These are phyloP conservation scores for cat (Felis catus) DNA, from an alignment of 2,113 vertebrate species.

Conservation along the genomic window DNA sequence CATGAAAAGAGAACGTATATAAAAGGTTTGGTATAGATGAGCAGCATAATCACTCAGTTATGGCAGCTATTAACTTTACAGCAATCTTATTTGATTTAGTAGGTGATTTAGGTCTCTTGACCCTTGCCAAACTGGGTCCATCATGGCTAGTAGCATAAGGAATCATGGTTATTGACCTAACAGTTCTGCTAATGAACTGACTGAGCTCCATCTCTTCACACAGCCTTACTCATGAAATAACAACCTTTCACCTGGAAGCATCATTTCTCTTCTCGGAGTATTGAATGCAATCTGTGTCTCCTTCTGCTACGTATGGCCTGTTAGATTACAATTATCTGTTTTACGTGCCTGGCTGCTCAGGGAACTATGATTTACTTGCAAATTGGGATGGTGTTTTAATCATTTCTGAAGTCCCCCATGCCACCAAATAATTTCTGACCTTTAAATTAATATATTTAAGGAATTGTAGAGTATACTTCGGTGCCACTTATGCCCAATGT, in stretches of 20 bases:
- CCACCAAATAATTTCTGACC: neutral
- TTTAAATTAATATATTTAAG: neutral
- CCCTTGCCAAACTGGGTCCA: neutral
- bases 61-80: neutral
- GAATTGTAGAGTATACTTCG: neutral
- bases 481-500: neutral
- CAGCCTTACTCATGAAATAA: neutral
- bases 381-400: neutral
- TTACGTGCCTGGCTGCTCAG: neutral
- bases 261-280: neutral
- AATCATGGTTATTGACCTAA: neutral
- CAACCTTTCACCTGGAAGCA: neutral
- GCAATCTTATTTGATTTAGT: neutral
- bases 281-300: neutral
- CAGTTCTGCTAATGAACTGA: neutral
- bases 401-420: neutral
- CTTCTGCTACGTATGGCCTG: neutral
- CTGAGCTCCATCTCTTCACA: neutral
- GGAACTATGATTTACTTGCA: neutral
- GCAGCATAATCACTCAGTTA: neutral
- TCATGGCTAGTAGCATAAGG: neutral
- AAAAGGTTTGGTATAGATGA: neutral
- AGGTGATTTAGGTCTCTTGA: neutral
- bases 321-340: neutral
- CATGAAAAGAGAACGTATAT: neutral